Evolutionary conservation across 2,888 invertebrate genomes (phyloP), one percentile per base, ranked within the genome.

Genomic region (Lepidocyrtoides sp.): DNA sequence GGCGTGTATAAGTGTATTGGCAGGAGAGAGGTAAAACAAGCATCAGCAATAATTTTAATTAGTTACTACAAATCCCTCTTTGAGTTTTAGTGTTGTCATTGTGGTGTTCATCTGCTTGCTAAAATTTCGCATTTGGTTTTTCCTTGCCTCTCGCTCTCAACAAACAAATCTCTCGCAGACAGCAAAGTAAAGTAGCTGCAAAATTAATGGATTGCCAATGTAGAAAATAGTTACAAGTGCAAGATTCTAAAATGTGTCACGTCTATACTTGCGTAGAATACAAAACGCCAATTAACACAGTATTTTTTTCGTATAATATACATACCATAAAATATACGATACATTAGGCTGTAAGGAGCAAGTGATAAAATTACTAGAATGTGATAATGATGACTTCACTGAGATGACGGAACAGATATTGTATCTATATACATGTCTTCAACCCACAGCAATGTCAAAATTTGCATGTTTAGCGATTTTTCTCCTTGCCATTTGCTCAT

Each of bases 391-490:
- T 54, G 54, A 2, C 5, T 14, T 14, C 36, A 36, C 36, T 17
- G 17, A 23, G 60, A 60, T 60, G 26, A 69, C 20, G 36, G 8
- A 2, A 5, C 63, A 66, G 7, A 29, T 66, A 12, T 5, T 36
- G 8, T 3, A 36, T 8, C 4, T 8, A 36, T 5, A 3, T 8
- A 1, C 8, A 48, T 48, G 14, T 32, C 17, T 69, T 3, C 66
- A 69, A 69, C 66, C 41, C 41, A 41, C 69, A 41, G n/a, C 69
- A 20, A 41, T 20, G 69, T 41, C 69, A 69, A 17, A 41, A 8
- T 69, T 17, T 69, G 41, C 36, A 10, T 2, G 0, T n/a, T 20
- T 36, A 14, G 36, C 66, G 4, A 32, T 32, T 66, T 66, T 1
- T 66, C 23, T 17, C 12, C 7, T 8, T 20, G 8, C 7, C 14